Base-by-base conservation (phyloP, 2,888 invertebrate species). In the Sialis fuliginosa region DNA sequence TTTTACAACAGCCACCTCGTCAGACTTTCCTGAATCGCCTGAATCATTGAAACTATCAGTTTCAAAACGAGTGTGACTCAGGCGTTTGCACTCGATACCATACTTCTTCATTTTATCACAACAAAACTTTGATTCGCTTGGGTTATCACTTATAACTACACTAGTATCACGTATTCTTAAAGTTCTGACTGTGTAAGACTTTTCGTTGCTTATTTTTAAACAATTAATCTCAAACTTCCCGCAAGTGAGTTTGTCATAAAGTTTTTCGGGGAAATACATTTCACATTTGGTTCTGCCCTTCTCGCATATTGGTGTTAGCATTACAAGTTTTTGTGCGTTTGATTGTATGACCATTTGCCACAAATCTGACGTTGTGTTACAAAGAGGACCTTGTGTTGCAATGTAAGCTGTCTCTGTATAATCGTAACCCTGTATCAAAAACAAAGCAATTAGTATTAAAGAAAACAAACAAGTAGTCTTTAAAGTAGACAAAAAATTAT, bases 351-450 rank as follows among this genome's bases (percentile, higher is more conserved):
- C 76, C 90, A 92, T 89, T 34, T 77, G 72, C 92, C 92, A 93
- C 64, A 92, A 91, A 60, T 93, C 92, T 54, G 75, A 78, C 46
- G 91, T 79, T 0, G 93, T 93, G 63, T 91, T 87, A 30, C 82
- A 74, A 60, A 93, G 73, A 1, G 93, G 93, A 6, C 92, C 93
- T 65, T 93, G 93, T 0, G 92, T 90, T 9, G 91, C 93, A 49
- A 93, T 87, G 65, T 89, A 93, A 42, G 84, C 79, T 56, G 81
- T 81, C 49, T 80, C 81, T 50, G 87, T 82, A 56, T 85, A 87
- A 61, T 91, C 89, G 58, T 90, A 89, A 50, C 92, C 92, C 91
- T 91, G 66, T 45, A 54, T 60, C 55, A 49, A 47, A 2, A 2
- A 34, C 33, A 33, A 5, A 45, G 6, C 22, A 22, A 22, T 22